phyloP scores from a whole-genome alignment of 1,140 invertebrate genomes.

The Cotesia vestalis region DNA sequence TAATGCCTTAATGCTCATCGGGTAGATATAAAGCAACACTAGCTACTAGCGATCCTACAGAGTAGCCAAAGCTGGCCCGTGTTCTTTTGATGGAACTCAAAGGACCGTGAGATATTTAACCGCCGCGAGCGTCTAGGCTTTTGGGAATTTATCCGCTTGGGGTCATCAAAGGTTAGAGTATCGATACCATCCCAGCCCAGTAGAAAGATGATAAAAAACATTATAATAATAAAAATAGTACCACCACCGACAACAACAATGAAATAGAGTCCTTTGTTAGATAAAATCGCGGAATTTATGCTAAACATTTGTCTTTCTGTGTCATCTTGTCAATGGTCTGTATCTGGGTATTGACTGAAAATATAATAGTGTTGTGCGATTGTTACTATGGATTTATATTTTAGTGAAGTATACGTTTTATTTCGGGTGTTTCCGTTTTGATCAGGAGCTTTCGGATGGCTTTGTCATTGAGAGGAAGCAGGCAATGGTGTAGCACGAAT shows the following conservation, averaged over 20 bases:
- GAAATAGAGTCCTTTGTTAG: background rate
- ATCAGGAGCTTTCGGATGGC: background rate
- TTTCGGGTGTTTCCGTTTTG: too few species aligned
- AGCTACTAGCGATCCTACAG: too few species aligned
- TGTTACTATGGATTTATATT: background rate
- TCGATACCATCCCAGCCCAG: background rate
- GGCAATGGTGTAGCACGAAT: constrained; percentile 17
- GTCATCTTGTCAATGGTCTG: constrained; percentile 3
- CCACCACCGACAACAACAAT: too few species aligned
- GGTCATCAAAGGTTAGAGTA: constrained; percentile 23
- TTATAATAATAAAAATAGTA: background rate
- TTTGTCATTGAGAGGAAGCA: constrained; percentile 1
- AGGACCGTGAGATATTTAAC: constrained; percentile 23
- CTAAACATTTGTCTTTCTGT: constrained; percentile 7
- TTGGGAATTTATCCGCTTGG: constrained; percentile 24
- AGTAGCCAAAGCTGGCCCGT: background rate
- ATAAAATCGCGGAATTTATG: background rate
- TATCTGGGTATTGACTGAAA: background rate
- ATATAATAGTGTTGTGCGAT: too few species aligned
- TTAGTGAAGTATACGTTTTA: background rate
- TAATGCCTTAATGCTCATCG: too few species aligned
- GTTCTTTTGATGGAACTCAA: constrained; percentile 22
- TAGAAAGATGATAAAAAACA: background rate
- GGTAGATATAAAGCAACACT: too few species aligned
- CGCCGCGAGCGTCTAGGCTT: background rate